Evolutionary conservation across 2,797 vertebrate species (phyloP).

Genomic region (Sebastes kiyomatsui): DNA sequence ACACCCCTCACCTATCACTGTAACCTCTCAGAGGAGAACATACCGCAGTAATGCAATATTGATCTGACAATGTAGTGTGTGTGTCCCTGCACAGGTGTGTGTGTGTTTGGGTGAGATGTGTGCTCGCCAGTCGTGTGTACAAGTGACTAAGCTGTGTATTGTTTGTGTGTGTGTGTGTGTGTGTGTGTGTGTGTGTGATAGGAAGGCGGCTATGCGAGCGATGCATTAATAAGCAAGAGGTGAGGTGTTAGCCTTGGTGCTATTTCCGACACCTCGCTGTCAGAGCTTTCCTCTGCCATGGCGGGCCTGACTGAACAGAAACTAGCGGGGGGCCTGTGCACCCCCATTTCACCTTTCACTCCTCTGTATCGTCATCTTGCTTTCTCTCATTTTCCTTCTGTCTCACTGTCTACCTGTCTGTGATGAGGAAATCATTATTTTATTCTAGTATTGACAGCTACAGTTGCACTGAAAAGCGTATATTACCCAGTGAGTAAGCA

Average conservation of each 20-base stretch:
- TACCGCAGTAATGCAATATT: slow-evolving; percentile 78
- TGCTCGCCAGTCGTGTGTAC: slow-evolving; percentile 33
- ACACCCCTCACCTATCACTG: slow-evolving; percentile 71
- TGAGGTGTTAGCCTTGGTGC: slow-evolving; percentile 75
- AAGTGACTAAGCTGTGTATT: slow-evolving; percentile 43
- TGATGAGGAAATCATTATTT: neutral
- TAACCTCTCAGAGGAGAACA: slow-evolving; percentile 73
- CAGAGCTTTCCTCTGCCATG: slow-evolving; percentile 61
- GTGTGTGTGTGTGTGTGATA: slow-evolving; percentile 16
- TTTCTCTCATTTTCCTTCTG: slow-evolving; percentile 25
- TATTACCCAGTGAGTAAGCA: neutral
- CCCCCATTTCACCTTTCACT: slow-evolving; percentile 52
- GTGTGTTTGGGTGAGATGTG: slow-evolving; percentile 33
- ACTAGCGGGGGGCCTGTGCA: slow-evolving; percentile 22
- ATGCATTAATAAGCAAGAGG: slow-evolving; percentile 74
- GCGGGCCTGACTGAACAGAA: slow-evolving; percentile 48
- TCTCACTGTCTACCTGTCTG: slow-evolving; percentile 10
- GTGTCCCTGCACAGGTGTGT: slow-evolving; percentile 25
- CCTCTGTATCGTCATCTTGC: slow-evolving; percentile 19
- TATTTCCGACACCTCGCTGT: slow-evolving; percentile 77
- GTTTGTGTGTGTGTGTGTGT: slow-evolving; percentile 25
- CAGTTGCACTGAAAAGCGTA: neutral
- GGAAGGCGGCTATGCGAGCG: slow-evolving; percentile 49
- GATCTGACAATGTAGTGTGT: slow-evolving; percentile 68
- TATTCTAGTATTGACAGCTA: neutral